Evolutionary conservation across 2,797 vertebrate species (phyloP).

Genomic region (Anisognathus igniventris): DNA sequence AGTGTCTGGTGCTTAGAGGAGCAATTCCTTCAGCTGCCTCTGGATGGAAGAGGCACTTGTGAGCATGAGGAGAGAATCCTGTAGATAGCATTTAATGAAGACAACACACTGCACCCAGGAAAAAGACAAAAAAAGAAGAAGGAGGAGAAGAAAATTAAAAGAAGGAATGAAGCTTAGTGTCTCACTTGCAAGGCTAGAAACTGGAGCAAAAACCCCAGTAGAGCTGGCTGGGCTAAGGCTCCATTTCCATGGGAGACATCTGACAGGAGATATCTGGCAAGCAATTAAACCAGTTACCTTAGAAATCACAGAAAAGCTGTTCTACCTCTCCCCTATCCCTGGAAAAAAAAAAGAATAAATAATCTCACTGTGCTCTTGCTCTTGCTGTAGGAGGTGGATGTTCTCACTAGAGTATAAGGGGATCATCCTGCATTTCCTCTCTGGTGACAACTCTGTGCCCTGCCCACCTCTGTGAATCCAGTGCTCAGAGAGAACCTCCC

Average conservation of each 20-base stretch:
- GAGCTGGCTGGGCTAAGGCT: neutral
- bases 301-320: neutral
- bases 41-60: conserved; percentile 23
- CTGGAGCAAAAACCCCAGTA: neutral
- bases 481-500: neutral
- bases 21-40: conserved; percentile 22
- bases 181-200: neutral
- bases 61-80: conserved; percentile 6
- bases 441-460: neutral
- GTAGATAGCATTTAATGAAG: conserved; percentile 15
- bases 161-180: neutral
- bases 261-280: neutral
- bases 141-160: neutral
- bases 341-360: neutral
- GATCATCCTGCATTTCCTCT: neutral
- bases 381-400: neutral
- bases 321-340: neutral
- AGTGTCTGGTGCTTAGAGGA: conserved; percentile 24
- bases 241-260: neutral
- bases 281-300: neutral
- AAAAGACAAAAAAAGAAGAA: neutral
- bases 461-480: neutral
- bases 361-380: neutral
- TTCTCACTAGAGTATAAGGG: neutral
- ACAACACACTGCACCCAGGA: neutral